Base-by-base conservation (phyloP, 2,113 vertebrate species). In the Clarias magur region DNA sequence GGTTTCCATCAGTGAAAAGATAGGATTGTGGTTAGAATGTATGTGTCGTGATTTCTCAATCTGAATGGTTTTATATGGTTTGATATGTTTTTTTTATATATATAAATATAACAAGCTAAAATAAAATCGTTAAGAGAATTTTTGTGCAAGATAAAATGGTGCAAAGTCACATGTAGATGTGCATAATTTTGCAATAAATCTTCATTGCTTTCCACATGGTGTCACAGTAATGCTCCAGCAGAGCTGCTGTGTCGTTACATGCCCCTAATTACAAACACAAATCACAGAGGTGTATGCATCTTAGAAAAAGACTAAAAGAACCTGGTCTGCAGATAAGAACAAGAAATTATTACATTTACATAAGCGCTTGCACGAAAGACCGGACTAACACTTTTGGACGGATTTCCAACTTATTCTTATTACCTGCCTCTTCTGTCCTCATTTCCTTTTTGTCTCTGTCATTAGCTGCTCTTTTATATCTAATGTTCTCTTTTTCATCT, bases 221-320 rank as follows among this genome's bases (percentile, higher is more conserved):
- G 80, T 81, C 63, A 57, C 27, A 48, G 68, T 85, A 75, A 70
- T 86, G 87, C 65, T 76, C 60, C 83, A 34, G 72, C 25, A 85
- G 65, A 54, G 19, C 25, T 48, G 38, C 65, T 73, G 42, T 81
- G 48, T 76, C 15, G 27, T 73, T 82, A 15, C 67, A 54, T 42
- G 80, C 54, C 63, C 86, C 67, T 86, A 90, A 90, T 90, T 88
- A 67, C 63, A 76, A 81, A 88, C 57, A 70, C 60, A 83, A 81
- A 84, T 89, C 88, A 65, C 67, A 81, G 67, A 68, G 81, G 83
- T 88, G 72, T 73, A 73, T 75, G 67, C 34, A 65, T 78, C 8
- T 53, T 67, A 56, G 73, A 86, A 86, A 88, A 73, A 84, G 84
- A 88, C 73, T 86, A 88, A 85, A 57, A 75, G 67, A 57, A 42